Conservation (phyloP, 2,888 invertebrate species). For the Ariolimax columbianus region DNA sequence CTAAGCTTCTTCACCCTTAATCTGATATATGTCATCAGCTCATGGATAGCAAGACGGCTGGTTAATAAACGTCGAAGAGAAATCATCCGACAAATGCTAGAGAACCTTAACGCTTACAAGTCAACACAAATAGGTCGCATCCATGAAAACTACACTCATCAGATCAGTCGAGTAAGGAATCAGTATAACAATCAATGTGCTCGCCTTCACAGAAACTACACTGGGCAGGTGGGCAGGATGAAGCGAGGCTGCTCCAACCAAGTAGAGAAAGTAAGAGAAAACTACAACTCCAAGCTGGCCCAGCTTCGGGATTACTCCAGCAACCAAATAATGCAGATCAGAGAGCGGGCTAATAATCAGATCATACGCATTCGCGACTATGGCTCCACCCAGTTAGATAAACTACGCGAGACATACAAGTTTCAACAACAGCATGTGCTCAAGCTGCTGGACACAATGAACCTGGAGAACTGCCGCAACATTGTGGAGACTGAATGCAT, state of each 20-base stretch:
- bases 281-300: slow-evolving; percentile 91
- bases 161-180: slow-evolving; percentile 72
- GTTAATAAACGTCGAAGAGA: slow-evolving; percentile 78
- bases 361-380: slow-evolving; percentile 95
- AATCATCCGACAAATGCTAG: slow-evolving; percentile 79
- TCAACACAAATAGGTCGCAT: slow-evolving; percentile 71
- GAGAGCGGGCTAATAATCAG: slow-evolving; percentile 97
- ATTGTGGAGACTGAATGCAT: slow-evolving; percentile 81
- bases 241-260: slow-evolving; percentile 95
- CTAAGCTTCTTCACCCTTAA: slow-evolving; percentile 89
- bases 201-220: slow-evolving; percentile 92
- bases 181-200: slow-evolving; percentile 81
- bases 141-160: slow-evolving; percentile 73
- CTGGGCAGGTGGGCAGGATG: slow-evolving; percentile 90
- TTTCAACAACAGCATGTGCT: slow-evolving; percentile 96
- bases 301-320: slow-evolving; percentile 95
- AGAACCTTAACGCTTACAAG: slow-evolving; percentile 74
- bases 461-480: slow-evolving; percentile 91
- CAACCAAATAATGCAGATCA: slow-evolving; percentile 93
- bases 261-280: slow-evolving; percentile 94
- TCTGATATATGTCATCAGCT: slow-evolving; percentile 87
- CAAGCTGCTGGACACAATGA: slow-evolving; percentile 94
- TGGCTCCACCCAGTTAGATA: slow-evolving; percentile 92
- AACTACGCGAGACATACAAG: slow-evolving; percentile 94
- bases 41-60: slow-evolving; percentile 63